Base-by-base conservation (phyloP, 1,140 invertebrate genomes). In the Archegozetes longisetosus region DNA sequence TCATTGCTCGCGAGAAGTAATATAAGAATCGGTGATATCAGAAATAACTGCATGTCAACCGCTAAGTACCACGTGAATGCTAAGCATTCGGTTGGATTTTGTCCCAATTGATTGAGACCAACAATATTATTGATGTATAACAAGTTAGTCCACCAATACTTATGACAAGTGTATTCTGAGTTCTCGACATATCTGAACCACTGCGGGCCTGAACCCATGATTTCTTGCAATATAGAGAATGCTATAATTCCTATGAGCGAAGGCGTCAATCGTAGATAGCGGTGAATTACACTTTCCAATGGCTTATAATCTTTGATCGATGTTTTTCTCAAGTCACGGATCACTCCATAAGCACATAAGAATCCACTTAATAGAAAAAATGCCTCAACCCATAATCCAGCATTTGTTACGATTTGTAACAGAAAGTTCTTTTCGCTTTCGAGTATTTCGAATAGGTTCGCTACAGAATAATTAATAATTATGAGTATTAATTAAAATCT, bases 51-150 rank as follows among this genome's bases (percentile, higher is more conserved):
- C 57, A 58, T 58, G 27, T 58, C 57, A 3, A 58, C 57, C 6
- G 48, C 46, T 23, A 58, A 23, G 40, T 58, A 58, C 57, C 57
- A 58, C 17, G 49, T 46, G 40, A 49, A 58, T 20, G 26, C 6
- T 27, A 58, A 27, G 26, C 57, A 58, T 47, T 58, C 14, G 1
- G 23, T 25, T 9, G 3, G 27, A 58, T 40, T 40, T 40, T 40
- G 32, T 9, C 32, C 32, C 32, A 40, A 40, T 23, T 49, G 47
- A 24, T 58, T 58, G n/a, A 58, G 49, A 22, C 25, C 20, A 29
- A 49, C 48, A 26, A 58, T 23, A 40, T 65, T 65, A 29, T 62
- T 64, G 50, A 65, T 61, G 25, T 64, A 65, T 14, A 61, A 51
- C 3, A 65, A 29, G 32, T 64, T 60, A 0, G 47, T 26, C 62